Conservation (phyloP, 2,888 invertebrate genomes). For the Parelbella ahira region DNA sequence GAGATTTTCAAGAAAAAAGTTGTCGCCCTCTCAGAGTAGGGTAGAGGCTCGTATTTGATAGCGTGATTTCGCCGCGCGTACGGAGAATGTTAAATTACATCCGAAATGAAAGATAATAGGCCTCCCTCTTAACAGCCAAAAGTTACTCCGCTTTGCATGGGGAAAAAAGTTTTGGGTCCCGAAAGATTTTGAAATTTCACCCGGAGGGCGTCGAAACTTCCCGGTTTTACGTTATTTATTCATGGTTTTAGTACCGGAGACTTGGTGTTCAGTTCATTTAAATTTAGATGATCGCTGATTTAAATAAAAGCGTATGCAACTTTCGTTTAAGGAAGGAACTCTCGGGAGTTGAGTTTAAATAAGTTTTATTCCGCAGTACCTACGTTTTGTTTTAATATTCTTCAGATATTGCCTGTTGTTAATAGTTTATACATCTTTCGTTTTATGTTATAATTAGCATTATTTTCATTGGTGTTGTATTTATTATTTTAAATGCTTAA, state of each 20-base stretch:
- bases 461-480: too few species aligned
- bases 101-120: constrained; percentile 79
- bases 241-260: constrained; percentile 49
- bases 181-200: constrained; percentile 67
- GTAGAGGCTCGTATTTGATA: constrained; percentile 70
- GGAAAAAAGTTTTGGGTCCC: constrained; percentile 67
- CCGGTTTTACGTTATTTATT: constrained; percentile 67
- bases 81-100: constrained; percentile 77
- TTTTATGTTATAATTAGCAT: too few species aligned
- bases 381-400: constrained; percentile 16
- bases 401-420: background rate
- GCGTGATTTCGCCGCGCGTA: constrained; percentile 71
- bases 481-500: too few species aligned
- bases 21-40: constrained; percentile 65
- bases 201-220: constrained; percentile 46
- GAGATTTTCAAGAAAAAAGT: constrained; percentile 72
- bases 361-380: constrained; percentile 19
- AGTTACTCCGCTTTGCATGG: constrained; percentile 42
- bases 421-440: constrained; percentile 5
- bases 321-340: constrained; percentile 22
- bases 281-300: constrained; percentile 36
- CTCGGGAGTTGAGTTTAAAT: constrained; percentile 20
- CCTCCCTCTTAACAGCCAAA: constrained; percentile 61
- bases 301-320: constrained; percentile 25
- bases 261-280: constrained; percentile 36